phyloP scores from a whole-genome alignment of 23 tunicate species.

The Corella eumyota region DNA sequence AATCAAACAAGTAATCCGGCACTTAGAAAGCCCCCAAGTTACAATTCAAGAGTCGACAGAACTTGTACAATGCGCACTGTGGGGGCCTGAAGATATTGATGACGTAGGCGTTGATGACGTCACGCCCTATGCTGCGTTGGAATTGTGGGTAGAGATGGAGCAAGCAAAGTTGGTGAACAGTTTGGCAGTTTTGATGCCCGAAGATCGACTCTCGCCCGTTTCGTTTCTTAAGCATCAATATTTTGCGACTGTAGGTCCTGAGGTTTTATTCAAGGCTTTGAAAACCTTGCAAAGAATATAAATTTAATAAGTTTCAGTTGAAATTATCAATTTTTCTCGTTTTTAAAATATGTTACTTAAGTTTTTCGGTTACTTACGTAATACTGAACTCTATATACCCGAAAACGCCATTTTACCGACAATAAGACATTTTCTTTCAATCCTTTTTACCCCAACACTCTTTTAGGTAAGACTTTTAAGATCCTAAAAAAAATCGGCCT shows the following conservation, averaged over 20 bases:
- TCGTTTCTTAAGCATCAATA: slow-evolving; percentile 60
- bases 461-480: no score
- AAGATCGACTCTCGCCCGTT: slow-evolving; percentile 27
- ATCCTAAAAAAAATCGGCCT: no score
- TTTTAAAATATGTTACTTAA: no score
- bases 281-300: slow-evolving; percentile 45
- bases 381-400: no score
- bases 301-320: no score
- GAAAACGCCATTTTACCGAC: no score
- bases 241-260: slow-evolving; percentile 45
- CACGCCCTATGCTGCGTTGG: slow-evolving; percentile 42
- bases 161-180: slow-evolving; percentile 86
- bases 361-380: no score
- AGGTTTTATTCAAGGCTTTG: slow-evolving; percentile 34
- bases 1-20: slow-evolving; percentile 37
- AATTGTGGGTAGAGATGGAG: slow-evolving; percentile 86
- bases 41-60: slow-evolving; percentile 36
- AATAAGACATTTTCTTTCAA: no score
- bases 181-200: slow-evolving; percentile 58
- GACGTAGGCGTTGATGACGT: slow-evolving; percentile 61
- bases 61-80: slow-evolving; percentile 78
- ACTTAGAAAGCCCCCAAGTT: slow-evolving; percentile 23
- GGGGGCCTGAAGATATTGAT: slow-evolving; percentile 78
- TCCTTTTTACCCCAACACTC: no score
- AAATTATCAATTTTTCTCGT: no score